phyloP scores from a whole-genome alignment of 1,140 invertebrate genomes.

The Scaptomyza hsui region DNA sequence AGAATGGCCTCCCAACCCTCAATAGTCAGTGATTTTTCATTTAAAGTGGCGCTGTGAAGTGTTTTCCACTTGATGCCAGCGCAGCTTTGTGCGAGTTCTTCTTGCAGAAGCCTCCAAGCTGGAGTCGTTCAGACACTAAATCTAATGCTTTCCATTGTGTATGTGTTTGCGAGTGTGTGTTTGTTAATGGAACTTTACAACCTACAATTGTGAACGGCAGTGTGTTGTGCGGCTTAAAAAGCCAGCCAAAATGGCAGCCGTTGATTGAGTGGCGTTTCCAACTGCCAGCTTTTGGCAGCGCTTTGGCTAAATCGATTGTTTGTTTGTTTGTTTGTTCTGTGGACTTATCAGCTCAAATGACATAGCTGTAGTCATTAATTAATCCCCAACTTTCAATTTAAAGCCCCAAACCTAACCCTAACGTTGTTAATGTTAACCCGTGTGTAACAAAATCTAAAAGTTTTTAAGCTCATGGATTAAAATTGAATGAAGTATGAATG shows the following conservation, averaged over 20 bases:
- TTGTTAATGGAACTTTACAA: conserved; percentile 70
- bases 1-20: conserved; percentile 26
- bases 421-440: background rate
- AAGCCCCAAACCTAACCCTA: background rate
- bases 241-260: conserved; percentile 37
- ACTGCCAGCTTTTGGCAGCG: conserved; percentile 2
- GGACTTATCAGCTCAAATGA: conserved; percentile 52
- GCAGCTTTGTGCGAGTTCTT: conserved; percentile 68
- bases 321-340: conserved; percentile 35
- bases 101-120: conserved; percentile 36
- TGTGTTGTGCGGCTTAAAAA: conserved; percentile 32
- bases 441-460: background rate
- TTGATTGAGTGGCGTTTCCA: conserved; percentile 63
- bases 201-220: conserved; percentile 17
- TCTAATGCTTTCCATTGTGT: conserved; percentile 23
- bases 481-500: conserved; percentile 9
- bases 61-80: conserved; percentile 60
- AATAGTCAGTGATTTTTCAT: conserved; percentile 69
- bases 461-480: background rate
- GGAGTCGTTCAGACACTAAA: conserved; percentile 32
- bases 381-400: conserved; percentile 29
- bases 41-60: conserved; percentile 72
- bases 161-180: conserved; percentile 13
- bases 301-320: conserved; percentile 66
- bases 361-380: conserved; percentile 45